Base-by-base conservation (phyloP, 2,888 invertebrate genomes). In the Eucera pruinosa region DNA sequence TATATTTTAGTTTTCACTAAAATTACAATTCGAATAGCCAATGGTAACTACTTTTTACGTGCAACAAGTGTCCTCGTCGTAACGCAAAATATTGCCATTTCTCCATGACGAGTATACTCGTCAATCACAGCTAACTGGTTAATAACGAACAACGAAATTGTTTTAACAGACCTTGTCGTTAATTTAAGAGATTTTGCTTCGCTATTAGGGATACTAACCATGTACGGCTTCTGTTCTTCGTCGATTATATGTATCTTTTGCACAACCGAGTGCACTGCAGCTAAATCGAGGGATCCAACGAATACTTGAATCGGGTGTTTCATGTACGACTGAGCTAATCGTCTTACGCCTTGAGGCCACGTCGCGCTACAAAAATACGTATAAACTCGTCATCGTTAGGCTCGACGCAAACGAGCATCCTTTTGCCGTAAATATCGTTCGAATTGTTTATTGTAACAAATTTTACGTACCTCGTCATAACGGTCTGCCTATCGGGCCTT, bases 401-500 rank as follows among this genome's bases (percentile, higher is more conserved):
- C n/a, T n/a, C n/a, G n/a, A n/a, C n/a, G n/a, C n/a, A n/a, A n/a
- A n/a, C n/a, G n/a, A n/a, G n/a, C n/a, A n/a, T n/a, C n/a, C n/a
- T n/a, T n/a, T n/a, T n/a, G n/a, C n/a, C n/a, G n/a, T n/a, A n/a
- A n/a, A n/a, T n/a, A n/a, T n/a, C n/a, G n/a, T n/a, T n/a, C n/a
- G n/a, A n/a, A n/a, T n/a, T n/a, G n/a, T n/a, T n/a, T n/a, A n/a
- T n/a, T n/a, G n/a, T n/a, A n/a, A 9, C n/a, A 23, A 23, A 13
- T 47, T 20, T 47, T 23, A 18, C 33, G 11, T 88, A 94, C 94
- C 97, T 97, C 0, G 98, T 99, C 98, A 99, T 98, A 0, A 98
- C 95, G n/a, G 98, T 98, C 91, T 99, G 98, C 65, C 98, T 93
- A 89, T 97, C 97, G 7, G 98, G 97, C 65, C 97, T 94, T 25